Evolutionary conservation across 1,140 invertebrate genomes (phyloP).

Genomic region (Lithobius niger): DNA sequence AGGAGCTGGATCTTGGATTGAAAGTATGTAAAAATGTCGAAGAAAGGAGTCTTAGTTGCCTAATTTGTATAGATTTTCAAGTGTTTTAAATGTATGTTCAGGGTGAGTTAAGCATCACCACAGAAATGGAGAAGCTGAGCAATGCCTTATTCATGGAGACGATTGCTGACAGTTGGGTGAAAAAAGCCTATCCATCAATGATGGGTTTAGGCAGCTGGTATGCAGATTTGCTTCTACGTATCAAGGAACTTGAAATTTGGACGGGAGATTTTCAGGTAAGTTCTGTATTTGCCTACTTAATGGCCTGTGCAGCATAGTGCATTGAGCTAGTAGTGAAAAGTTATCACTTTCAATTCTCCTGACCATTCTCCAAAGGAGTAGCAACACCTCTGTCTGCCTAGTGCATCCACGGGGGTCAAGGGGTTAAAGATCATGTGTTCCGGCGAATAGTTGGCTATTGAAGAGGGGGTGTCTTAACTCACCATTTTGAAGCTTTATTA

Average conservation of each 20-base stretch:
- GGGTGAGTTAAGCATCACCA: conserved; percentile 89
- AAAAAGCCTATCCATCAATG: conserved; percentile 80
- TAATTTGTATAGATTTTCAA: conserved; percentile 1
- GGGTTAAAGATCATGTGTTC: no score
- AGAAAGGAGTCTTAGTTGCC: background rate
- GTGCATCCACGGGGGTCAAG: no score
- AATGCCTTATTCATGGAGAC: conserved; percentile 84
- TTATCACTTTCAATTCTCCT: no score
- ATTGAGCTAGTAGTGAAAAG: no score
- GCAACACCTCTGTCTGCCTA: no score
- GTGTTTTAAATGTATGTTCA: conserved; percentile 24
- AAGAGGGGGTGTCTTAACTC: no score
- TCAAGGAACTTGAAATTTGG: conserved; percentile 87
- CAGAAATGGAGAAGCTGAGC: conserved; percentile 88
- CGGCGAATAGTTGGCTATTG: no score
- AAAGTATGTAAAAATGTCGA: conserved; percentile 43
- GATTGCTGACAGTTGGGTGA: conserved; percentile 73
- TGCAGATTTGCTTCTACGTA: conserved; percentile 68
- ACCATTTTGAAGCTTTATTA: no score
- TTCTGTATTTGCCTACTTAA: no score
- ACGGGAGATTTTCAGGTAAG: conserved; percentile 81
- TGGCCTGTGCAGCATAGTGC: no score
- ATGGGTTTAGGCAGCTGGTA: conserved; percentile 79
- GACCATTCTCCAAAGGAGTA: no score
- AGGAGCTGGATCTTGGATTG: conserved; percentile 81